Evolutionary conservation across 2,113 vertebrate genomes (phyloP), one percentile per base, ranked within the genome.

Genomic region (Xiphophorus maculatus): DNA sequence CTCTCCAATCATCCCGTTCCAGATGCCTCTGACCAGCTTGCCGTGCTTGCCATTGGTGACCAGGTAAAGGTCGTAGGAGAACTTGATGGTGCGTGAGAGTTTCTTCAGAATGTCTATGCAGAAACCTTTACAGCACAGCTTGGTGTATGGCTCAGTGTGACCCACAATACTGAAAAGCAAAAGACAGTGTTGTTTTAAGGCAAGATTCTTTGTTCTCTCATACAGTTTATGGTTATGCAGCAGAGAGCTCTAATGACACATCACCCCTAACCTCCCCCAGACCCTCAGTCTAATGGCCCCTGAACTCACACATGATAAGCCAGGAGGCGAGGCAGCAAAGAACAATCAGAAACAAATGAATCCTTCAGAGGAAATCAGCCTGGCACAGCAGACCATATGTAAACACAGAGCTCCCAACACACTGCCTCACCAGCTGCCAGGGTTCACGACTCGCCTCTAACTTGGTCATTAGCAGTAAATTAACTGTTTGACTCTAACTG

Each of bases 1-100:
- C 97, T 99, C 98, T 80, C 98, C 98, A 12, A 99, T 98, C 98
- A 99, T 99, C 72, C 98, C 97, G 0, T 99, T 99, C 98, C 98
- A 99, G 48, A 97, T 96, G 9, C 98, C 97, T 0, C 96, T 96
- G 63, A 99, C 97, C 0, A 97, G 94, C 92, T 99, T 99, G 70
- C 98, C 98, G 0, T 99, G 98, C 65, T 99, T 99, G 78, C 98
- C 98, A 0, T 99, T 99, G 92, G 98, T 99, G 87, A 99, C 98
- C 84, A 99, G 94, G 91, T 99, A 99, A 84, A 99, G 96, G 89
- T 99, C 97, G 0, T 98, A 99, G 86, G 98, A 98, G 88, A 99
- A 99, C 94, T 96, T 98, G 1, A 99, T 96, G 0, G 84, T 92
- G 80, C 96, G 97, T 66, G 98, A 97, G 77, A 99, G 83, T 90